These are phyloP conservation scores for Ichneumoninae sp. DNA, from an alignment of 2,888 invertebrate genomes.

Conservation along the genomic window DNA sequence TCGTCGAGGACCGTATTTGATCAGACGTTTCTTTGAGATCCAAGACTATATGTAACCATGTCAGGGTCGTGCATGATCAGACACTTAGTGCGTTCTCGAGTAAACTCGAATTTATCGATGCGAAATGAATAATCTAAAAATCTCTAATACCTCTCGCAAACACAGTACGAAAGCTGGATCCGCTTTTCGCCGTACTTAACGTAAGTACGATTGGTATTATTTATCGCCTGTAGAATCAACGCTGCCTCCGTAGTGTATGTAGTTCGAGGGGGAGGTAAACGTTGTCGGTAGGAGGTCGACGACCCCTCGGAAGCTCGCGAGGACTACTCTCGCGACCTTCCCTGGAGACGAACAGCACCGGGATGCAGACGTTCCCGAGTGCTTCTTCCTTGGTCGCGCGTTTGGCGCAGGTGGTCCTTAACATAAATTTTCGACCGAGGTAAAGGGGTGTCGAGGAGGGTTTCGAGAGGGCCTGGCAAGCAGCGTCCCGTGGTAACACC, in stretches of 20 bases:
- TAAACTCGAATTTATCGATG: neutral
- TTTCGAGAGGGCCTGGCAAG: constrained; percentile 37
- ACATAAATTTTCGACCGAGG: constrained; percentile 68
- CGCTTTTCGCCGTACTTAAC: constrained; percentile 25
- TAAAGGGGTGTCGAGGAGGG: constrained; percentile 52
- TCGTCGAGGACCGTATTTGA: no score
- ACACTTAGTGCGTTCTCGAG: neutral
- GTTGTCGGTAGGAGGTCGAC: constrained; percentile 37
- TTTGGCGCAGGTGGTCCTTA: constrained; percentile 73
- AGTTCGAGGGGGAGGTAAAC: constrained; percentile 19
- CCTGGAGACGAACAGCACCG: constrained; percentile 46
- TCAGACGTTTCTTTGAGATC: neutral
- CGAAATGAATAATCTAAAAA: neutral
- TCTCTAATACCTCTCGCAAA: neutral
- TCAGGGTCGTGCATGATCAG: neutral
- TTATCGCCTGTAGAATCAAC: constrained; percentile 38
- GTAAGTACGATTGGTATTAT: constrained; percentile 44
- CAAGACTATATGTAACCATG: neutral
- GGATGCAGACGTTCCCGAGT: constrained; percentile 63
- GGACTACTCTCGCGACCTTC: constrained; percentile 25
- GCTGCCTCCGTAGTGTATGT: constrained; percentile 1
- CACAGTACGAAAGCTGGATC: constrained; percentile 8
- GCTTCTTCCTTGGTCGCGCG: constrained; percentile 62
- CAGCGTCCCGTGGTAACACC: constrained; percentile 54
- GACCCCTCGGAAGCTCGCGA: constrained; percentile 26